Evolutionary conservation across 2,797 vertebrate species (phyloP).

Genomic region (Oophaga sylvatica): DNA sequence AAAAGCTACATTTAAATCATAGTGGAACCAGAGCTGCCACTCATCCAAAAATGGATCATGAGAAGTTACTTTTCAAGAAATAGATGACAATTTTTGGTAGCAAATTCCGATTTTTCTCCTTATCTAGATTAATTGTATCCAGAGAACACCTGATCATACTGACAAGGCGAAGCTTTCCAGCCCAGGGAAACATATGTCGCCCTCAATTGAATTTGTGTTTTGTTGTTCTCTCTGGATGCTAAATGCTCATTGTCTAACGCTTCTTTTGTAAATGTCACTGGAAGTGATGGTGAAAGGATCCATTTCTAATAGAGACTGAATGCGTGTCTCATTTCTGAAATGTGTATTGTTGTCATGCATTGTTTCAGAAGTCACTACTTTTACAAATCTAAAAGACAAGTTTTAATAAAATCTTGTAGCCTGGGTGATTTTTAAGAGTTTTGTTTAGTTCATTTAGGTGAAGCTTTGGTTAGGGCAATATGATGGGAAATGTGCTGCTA

Average conservation of each 20-base stretch:
- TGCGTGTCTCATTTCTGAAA: neutral
- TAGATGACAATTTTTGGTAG: neutral
- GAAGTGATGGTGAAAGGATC: constrained; percentile 7
- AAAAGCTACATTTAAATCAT: no score
- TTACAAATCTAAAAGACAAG: neutral
- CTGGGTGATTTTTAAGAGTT: no score
- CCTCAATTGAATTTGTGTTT: constrained; percentile 33
- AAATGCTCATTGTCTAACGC: constrained; percentile 34
- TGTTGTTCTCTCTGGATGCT: constrained; percentile 19
- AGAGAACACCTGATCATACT: neutral
- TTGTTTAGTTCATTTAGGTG: no score
- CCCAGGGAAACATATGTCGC: constrained; percentile 40
- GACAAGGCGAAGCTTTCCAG: constrained; percentile 4
- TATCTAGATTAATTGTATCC: neutral
- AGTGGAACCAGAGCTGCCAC: no score
- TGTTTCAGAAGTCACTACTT: neutral
- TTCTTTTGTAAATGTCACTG: constrained; percentile 38
- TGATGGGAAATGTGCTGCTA: no score
- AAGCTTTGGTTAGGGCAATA: no score
- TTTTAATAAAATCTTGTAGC: no score
- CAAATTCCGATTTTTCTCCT: neutral
- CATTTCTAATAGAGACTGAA: neutral
- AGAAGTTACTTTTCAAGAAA: neutral
- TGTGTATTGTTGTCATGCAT: neutral
- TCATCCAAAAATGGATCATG: no score